Base-by-base conservation (phyloP, 64 coral and sea anemone genomes). In the Pachyseris speciosa region DNA sequence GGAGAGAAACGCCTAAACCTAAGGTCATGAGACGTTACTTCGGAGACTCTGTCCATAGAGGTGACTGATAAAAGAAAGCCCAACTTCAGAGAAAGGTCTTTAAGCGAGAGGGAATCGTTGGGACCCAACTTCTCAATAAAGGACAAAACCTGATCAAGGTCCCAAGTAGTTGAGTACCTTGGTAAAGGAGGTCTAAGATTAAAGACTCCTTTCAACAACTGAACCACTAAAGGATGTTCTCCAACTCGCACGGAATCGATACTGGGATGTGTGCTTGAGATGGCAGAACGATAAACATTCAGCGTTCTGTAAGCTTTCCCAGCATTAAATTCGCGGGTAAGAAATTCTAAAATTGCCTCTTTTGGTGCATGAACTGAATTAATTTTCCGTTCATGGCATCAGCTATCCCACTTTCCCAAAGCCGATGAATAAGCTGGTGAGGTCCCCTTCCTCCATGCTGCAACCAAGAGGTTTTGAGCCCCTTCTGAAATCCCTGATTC, bases 201-300 rank as follows among this genome's bases (percentile, higher is more conserved):
- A 71, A 71, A 87, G 1, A 34, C 29, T 11, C 84, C 68, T 57
- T 87, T 87, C 43, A 87, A 19, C 36, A 90, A 36, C 40, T 90
- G 88, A n/a, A 47, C 28, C 47, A 80, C 57, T 80, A 81, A 90
- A 13, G 87, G 87, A 30, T 89, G 87, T 28, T 80, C 74, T 13
- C 59, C 74, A 16, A 81, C 74, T 10, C 76, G 16, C 3, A 67
- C 31, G 3, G 57, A 20, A 34, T 90, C 73, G 48, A 81, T 68
- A 41, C 69, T 27, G 66, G 89, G 40, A 39, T 83, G 89, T 45
- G 77, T 73, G 38, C 64, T 68, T 37, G 89, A 84, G 64, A 72
- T 91, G 47, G 78, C 77, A 57, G 77, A 91, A 69, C 78, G 47
- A 71, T 91, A 91, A 25, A 91, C 88, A 51, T 2, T 78, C 11